These are phyloP conservation scores for Acanthococcus lagerstroemiae DNA, from an alignment of 2,888 invertebrate genomes.

Conservation along the genomic window DNA sequence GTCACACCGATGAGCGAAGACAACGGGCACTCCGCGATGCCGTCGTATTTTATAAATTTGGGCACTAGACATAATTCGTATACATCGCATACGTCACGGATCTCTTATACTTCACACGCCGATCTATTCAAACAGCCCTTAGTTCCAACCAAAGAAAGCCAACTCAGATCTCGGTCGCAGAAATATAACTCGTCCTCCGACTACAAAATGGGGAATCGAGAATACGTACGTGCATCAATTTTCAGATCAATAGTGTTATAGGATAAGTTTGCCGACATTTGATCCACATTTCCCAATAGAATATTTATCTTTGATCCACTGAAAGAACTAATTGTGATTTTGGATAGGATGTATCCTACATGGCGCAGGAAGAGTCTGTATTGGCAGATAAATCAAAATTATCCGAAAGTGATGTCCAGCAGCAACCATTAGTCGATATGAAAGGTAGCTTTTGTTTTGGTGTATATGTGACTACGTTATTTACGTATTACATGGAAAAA, in stretches of 20 bases:
- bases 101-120: conserved; percentile 89
- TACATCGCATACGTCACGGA: conserved; percentile 85
- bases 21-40: conserved; percentile 88
- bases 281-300: neutral
- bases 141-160: conserved; percentile 70
- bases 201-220: conserved; percentile 11
- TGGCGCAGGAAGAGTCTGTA: conserved; percentile 9
- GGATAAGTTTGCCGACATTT: no score
- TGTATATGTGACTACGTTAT: no score
- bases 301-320: neutral
- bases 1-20: conserved; percentile 98
- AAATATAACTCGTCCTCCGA: conserved; percentile 36
- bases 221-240: conserved; percentile 24
- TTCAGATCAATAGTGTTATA: no score
- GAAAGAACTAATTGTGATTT: no score
- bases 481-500: conserved; percentile 3
- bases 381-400: conserved; percentile 15
- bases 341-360: conserved; percentile 19
- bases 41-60: conserved; percentile 77
- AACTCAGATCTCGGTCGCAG: conserved; percentile 63
- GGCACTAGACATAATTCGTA: conserved; percentile 90
- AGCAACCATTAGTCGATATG: conserved; percentile 85
- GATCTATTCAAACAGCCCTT: conserved; percentile 61
- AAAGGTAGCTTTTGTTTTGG: no score
- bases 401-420: conserved; percentile 50